Evolutionary conservation across 2,797 vertebrate genomes (phyloP).

Genomic region (Cryptoprocta ferox): DNA sequence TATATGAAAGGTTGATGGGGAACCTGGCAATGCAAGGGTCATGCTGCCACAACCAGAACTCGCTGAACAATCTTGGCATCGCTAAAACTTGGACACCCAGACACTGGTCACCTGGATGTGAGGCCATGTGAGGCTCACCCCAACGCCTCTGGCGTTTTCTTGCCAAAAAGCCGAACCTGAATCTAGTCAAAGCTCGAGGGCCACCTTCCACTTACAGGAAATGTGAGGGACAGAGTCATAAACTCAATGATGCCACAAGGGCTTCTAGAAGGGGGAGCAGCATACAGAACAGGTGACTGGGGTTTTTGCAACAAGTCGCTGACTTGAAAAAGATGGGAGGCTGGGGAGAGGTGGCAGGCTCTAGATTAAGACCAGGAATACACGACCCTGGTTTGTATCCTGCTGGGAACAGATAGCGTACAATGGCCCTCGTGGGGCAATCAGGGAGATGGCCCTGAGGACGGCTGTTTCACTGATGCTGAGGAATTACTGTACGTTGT

Average conservation of each 20-base stretch:
- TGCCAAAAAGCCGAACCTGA: background rate
- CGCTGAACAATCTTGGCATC: background rate
- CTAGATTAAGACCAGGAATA: background rate
- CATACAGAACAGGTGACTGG: background rate
- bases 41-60: background rate
- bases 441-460: background rate
- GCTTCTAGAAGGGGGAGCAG: background rate
- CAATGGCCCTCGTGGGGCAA: background rate
- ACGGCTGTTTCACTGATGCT: background rate
- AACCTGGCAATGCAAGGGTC: too few species aligned
- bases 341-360: background rate
- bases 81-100: background rate
- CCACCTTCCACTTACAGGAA: background rate
- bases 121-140: background rate
- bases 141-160: background rate
- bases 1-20: fast-evolving
- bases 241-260: background rate
- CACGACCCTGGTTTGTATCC: background rate
- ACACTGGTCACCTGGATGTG: fast-evolving
- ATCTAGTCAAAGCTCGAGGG: background rate
- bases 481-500: background rate
- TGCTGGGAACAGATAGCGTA: background rate
- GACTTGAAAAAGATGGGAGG: background rate
- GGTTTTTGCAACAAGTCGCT: background rate
- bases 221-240: background rate